These are phyloP conservation scores for Tetraodon nigroviridis DNA, from an alignment of 2,113 vertebrate genomes.

Conservation along the genomic window DNA sequence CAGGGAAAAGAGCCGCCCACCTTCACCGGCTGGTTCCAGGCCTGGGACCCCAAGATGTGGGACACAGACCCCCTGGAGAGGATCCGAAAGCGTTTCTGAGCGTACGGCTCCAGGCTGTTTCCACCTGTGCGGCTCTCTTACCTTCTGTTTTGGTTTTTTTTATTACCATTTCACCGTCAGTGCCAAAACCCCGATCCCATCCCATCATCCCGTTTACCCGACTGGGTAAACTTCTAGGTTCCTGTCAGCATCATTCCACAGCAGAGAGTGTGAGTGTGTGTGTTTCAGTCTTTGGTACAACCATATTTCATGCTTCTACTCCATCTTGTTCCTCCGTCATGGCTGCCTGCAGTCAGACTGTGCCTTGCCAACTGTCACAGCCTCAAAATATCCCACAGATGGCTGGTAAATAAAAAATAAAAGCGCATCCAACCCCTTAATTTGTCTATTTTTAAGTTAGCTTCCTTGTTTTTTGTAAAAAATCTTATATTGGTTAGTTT, in stretches of 20 bases:
- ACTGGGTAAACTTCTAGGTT: too few relatives aligned
- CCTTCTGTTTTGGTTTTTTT: constrained; percentile 5
- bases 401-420: constrained; percentile 51
- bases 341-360: neutral
- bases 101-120: neutral
- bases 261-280: neutral
- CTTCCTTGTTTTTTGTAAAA: too few relatives aligned
- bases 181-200: constrained; percentile 28
- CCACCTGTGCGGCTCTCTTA: neutral
- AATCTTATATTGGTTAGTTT: too few relatives aligned
- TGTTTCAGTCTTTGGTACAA: constrained; percentile 17
- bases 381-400: constrained; percentile 22
- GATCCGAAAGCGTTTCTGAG: constrained; percentile 62
- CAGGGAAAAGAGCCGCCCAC: constrained; percentile 74
- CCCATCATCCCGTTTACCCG: constrained; percentile 12
- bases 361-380: neutral
- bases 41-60: constrained; percentile 77
- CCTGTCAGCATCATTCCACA: too few relatives aligned
- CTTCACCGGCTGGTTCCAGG: constrained; percentile 80
- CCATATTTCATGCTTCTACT: constrained; percentile 27
- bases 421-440: constrained; percentile 23
- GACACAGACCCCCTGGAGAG: constrained; percentile 62
- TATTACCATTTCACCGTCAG: constrained; percentile 29
- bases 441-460: neutral
- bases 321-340: constrained; percentile 15